These are phyloP conservation scores for Nicator chloris DNA, from an alignment of 2,113 vertebrate genomes.

Conservation along the genomic window DNA sequence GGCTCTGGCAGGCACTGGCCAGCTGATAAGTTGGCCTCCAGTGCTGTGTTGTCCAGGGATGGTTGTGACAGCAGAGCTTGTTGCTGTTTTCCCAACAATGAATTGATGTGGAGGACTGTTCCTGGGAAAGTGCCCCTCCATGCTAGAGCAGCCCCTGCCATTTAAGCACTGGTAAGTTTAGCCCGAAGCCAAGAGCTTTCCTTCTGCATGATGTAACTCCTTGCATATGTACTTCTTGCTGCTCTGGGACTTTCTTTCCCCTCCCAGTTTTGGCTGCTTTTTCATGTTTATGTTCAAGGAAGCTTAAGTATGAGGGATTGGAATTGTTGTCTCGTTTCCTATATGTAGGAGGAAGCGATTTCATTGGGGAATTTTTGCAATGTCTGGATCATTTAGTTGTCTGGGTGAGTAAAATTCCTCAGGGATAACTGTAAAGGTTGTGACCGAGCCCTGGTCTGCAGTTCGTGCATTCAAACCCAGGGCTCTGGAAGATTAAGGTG, in stretches of 20 bases:
- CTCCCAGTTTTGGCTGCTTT: background rate
- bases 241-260: slow-evolving; percentile 22
- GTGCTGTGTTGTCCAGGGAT: accelerated
- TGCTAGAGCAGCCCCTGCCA: background rate
- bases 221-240: slow-evolving; percentile 24
- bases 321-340: slow-evolving; percentile 51
- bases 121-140: background rate
- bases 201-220: slow-evolving; percentile 32
- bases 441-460: background rate
- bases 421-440: background rate
- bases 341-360: slow-evolving; percentile 2
- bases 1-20: background rate
- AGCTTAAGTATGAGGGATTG: slow-evolving; percentile 30
- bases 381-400: slow-evolving; percentile 34
- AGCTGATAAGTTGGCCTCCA: background rate
- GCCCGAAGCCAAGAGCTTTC: background rate
- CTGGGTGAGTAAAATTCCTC: slow-evolving; percentile 55
- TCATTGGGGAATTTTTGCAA: slow-evolving; percentile 30
- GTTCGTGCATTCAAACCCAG: background rate
- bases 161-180: background rate
- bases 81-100: accelerated
- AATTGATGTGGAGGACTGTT: background rate
- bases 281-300: slow-evolving; percentile 44
- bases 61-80: background rate
- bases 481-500: slow-evolving; percentile 25